Evolutionary conservation across 92 coral and sea anemone species (phyloP), one percentile per base, ranked within the genome.

Genomic region (Siderastrea siderea): DNA sequence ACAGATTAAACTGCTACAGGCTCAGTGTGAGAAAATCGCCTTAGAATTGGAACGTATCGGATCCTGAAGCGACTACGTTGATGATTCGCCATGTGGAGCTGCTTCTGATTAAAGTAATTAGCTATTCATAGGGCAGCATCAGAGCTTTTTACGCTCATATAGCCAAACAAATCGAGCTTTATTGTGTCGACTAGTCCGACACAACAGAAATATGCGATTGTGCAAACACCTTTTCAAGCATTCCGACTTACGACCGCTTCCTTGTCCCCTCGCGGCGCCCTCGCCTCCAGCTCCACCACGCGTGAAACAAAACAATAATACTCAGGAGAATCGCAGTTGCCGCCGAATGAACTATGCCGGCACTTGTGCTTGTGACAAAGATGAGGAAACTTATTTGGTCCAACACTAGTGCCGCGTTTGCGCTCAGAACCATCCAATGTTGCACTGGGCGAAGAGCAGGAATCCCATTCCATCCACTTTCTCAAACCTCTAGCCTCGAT

Each of bases 81-180:
- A 73, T 69, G 61, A 13, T 73, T 13, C 1, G 45, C 16, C 58
- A 16, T 45, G 17, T 67, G 12, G 49, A 67, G 12, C 47, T 67
- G 12, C 71, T 67, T 43, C 6, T 67, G 71, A 67, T 67, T 6
- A 73, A 73, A 73, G 47, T 43, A 16, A 73, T 10, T 3, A 73
- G 78, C 61, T 73, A 73, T n/a, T 1, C 62, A 14, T 71, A 58
- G 58, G 13, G 57, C 58, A 71, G 77, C 48, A 58, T 71, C 43
- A 12, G 59, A 11, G 48, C 77, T 1, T 71, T 71, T 71, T 38
- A 71, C 9, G 57, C 57, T 71, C 55, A 71, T 15, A 47, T 71
- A 3, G 76, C 76, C 15, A 47, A 48, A 47, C 77, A 48, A 51
- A 45, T 71, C 9, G 77, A 71, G 15, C n/a, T 13, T 13, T 48